Conservation (phyloP, 2,113 vertebrate species). For the Onychorhynchus coronatus region DNA sequence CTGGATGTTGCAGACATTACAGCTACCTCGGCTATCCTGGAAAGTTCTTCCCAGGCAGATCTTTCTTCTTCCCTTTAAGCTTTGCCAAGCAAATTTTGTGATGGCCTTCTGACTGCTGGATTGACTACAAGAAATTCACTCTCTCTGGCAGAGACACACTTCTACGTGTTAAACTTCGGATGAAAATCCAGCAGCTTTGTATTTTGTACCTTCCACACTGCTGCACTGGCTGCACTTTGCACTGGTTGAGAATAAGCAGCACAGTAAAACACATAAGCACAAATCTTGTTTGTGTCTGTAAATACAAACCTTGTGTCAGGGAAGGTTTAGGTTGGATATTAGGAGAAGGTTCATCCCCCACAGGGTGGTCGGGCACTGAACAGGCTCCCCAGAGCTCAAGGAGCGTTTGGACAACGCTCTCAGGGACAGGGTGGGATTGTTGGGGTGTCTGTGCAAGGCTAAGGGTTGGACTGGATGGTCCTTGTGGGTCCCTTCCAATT, state of each 20-base stretch:
- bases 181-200: background rate
- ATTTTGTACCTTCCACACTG: background rate
- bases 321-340: background rate
- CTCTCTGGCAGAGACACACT: background rate
- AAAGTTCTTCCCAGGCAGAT: background rate
- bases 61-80: background rate
- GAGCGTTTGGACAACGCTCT: fast-evolving
- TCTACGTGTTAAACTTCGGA: background rate
- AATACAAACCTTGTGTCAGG: background rate
- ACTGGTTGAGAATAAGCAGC: background rate
- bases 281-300: background rate
- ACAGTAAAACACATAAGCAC: background rate
- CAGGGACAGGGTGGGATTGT: background rate
- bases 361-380: background rate
- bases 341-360: background rate
- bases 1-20: background rate
- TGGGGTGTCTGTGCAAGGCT: background rate
- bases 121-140: background rate
- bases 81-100: background rate
- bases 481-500: background rate
- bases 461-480: background rate
- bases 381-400: background rate
- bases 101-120: background rate
- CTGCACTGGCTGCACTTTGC: background rate
- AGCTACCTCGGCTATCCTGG: background rate